phyloP scores from a whole-genome alignment of 1,140 invertebrate genomes.

The Cephus cinctus region DNA sequence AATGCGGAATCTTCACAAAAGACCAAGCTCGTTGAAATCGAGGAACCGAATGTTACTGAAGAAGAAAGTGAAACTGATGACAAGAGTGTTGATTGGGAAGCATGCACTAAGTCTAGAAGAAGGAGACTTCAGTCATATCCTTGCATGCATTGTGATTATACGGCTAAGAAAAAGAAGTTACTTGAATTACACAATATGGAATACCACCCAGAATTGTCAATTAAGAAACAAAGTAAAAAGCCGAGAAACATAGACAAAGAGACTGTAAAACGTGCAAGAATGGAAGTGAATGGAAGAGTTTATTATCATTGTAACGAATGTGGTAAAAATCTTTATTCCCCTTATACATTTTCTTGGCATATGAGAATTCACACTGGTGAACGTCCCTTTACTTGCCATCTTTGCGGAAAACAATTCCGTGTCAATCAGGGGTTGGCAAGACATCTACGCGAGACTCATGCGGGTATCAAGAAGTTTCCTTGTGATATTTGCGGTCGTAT shows the following conservation, averaged over 20 bases:
- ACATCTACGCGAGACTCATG: conserved; percentile 66
- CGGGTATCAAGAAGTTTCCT: conserved; percentile 59
- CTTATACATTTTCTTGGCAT: conserved; percentile 64
- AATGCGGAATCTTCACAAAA: too few relatives aligned
- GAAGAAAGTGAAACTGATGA: neutral
- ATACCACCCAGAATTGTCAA: conserved; percentile 29
- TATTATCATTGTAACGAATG: conserved; percentile 62
- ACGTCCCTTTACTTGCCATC: conserved; percentile 69
- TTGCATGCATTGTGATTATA: conserved; percentile 41
- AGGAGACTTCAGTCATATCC: conserved; percentile 24
- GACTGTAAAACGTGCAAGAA: conserved; percentile 45
- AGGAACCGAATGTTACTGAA: too few relatives aligned
- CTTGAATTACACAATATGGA: conserved; percentile 34
- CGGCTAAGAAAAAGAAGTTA: conserved; percentile 32
- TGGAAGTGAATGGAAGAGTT: conserved; percentile 50
- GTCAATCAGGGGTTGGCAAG: conserved; percentile 62
- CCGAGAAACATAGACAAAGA: conserved; percentile 43
- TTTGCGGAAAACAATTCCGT: conserved; percentile 74
- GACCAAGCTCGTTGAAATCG: too few relatives aligned
- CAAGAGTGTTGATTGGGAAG: too few relatives aligned
- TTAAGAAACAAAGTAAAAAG: conserved; percentile 20
- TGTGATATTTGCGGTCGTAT: conserved; percentile 59
- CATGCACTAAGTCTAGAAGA: neutral
- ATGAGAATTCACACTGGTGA: conserved; percentile 70
- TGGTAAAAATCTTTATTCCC: conserved; percentile 61